Conservation (phyloP, 2,113 vertebrate genomes). For the Urocolius indicus region DNA sequence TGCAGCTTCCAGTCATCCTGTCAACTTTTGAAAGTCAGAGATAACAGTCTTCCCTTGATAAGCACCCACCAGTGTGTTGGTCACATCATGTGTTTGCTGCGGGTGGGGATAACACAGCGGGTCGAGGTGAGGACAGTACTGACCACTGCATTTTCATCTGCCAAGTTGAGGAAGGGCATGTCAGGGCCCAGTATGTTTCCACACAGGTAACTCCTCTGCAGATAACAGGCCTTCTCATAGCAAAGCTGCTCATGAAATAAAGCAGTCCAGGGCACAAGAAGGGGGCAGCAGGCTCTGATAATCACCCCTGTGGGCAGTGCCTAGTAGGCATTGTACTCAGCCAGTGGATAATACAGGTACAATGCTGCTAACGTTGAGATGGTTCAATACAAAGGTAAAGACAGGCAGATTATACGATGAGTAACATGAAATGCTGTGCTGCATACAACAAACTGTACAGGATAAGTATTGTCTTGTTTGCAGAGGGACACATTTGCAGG, state of each 20-base stretch:
- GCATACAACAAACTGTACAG: neutral
- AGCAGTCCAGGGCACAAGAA: neutral
- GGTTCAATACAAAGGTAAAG: neutral
- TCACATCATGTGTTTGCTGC: neutral
- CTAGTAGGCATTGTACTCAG: neutral
- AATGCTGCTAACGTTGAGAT: neutral
- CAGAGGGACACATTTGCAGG: neutral
- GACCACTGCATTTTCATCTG: neutral
- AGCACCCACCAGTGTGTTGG: neutral
- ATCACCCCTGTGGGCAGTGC: neutral
- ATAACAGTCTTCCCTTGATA: neutral
- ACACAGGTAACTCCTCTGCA: neutral
- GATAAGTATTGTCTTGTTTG: neutral
- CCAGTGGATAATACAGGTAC: neutral
- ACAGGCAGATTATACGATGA: neutral
- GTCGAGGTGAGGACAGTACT: neutral
- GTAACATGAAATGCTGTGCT: neutral
- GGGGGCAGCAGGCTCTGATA: neutral
- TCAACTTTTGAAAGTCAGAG: neutral
- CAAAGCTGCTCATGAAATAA: neutral
- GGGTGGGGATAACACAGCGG: rapidly evolving
- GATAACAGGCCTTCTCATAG: neutral
- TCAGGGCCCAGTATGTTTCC: neutral
- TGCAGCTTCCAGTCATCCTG: neutral
- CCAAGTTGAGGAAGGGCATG: neutral